Conservation (phyloP, 2,888 invertebrate species). For the Muscina levida region DNA sequence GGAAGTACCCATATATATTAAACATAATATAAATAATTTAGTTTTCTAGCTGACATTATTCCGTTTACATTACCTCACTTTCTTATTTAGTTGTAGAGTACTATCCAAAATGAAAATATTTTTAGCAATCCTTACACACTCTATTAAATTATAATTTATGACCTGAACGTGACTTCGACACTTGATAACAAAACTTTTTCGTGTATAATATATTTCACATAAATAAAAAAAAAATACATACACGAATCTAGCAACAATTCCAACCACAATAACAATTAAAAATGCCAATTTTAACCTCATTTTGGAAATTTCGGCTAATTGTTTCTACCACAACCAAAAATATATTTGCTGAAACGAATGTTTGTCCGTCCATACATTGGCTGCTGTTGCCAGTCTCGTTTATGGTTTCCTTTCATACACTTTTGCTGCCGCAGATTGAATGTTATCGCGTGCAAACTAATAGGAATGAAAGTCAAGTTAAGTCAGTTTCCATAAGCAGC, state of each 20-base stretch:
- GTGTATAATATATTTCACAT: neutral
- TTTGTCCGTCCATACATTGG: neutral
- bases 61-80: too few relatives aligned
- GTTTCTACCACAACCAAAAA: constrained; percentile 10
- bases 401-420: too few relatives aligned
- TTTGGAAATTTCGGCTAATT: constrained; percentile 2
- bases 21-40: too few relatives aligned
- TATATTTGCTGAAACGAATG: constrained; percentile 9
- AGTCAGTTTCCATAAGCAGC: constrained; percentile 40
- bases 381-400: too few relatives aligned
- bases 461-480: constrained; percentile 28
- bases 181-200: neutral
- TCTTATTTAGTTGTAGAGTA: too few relatives aligned
- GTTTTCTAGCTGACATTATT: too few relatives aligned
- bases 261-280: neutral
- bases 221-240: neutral
- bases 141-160: too few relatives aligned
- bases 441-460: constrained; percentile 56
- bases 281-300: constrained; percentile 1
- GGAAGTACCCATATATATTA: too few relatives aligned
- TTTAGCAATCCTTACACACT: too few relatives aligned
- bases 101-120: too few relatives aligned
- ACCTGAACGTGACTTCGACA: neutral
- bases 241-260: neutral
- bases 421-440: neutral